Percentiles rank a stretch among this genome's conserved stretches.
Evolutionary conservation across 2,113 vertebrate genomes (phyloP).

Genomic region (Bufo bufo): DNA sequence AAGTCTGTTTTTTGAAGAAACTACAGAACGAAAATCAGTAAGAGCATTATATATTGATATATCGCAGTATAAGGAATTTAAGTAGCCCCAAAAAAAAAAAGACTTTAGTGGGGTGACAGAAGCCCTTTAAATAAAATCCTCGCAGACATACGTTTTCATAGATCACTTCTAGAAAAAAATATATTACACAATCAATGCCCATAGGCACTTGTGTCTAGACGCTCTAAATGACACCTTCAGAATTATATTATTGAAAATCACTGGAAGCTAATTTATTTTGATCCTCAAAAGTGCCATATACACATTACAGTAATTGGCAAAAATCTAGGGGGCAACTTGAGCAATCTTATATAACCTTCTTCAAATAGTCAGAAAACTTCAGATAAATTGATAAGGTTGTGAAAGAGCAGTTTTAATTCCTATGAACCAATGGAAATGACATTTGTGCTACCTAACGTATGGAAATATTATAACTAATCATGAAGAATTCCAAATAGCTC

Average conservation of each 20-base stretch:
- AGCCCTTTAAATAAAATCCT: background rate
- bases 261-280: background rate
- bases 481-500: slow-evolving; percentile 50
- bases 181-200: background rate
- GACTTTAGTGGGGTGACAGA: too few relatives aligned
- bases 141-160: background rate
- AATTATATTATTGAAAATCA: background rate
- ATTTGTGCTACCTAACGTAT: slow-evolving; percentile 38
- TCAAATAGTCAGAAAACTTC: background rate
- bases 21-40: too few relatives aligned
- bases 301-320: background rate
- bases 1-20: too few relatives aligned
- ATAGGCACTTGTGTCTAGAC: background rate
- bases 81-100: too few relatives aligned
- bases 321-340: background rate
- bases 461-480: slow-evolving; percentile 35
- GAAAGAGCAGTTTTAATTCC: slow-evolving; percentile 31
- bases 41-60: too few relatives aligned
- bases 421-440: slow-evolving; percentile 31
- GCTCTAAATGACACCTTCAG: background rate
- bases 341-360: slow-evolving; percentile 27
- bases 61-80: too few relatives aligned
- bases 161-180: background rate
- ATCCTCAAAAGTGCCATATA: background rate
- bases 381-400: slow-evolving; percentile 20